Conservation (phyloP, 2,113 vertebrate genomes). For the Patagioenas fasciata region DNA sequence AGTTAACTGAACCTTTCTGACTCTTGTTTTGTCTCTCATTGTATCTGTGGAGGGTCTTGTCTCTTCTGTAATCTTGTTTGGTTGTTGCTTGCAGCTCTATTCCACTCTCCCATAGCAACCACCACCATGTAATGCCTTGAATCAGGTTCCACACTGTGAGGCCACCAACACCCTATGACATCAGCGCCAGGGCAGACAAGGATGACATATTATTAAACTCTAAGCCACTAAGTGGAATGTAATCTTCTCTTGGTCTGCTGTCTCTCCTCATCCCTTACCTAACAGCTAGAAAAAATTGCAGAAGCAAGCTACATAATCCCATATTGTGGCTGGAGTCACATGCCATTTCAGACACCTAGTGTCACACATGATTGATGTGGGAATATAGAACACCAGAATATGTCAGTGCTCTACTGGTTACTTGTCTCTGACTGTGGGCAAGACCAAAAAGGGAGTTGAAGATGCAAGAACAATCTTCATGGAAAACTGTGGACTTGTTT, state of each 20-base stretch:
- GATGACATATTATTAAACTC: not conserved
- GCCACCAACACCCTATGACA: rapidly evolving
- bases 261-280: not conserved
- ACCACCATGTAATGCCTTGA: not conserved
- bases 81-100: not conserved
- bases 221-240: not conserved
- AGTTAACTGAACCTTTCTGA: not conserved
- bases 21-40: not conserved
- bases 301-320: not conserved
- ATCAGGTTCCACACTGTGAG: not conserved
- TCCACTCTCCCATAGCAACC: not conserved
- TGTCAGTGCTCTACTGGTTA: not conserved
- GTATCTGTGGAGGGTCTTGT: not conserved
- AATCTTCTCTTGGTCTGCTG: not conserved
- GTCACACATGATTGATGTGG: not conserved
- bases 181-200: not conserved
- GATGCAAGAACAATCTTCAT: not conserved
- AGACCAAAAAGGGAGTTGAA: not conserved
- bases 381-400: not conserved
- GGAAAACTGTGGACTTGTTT: not conserved
- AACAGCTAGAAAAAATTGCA: not conserved
- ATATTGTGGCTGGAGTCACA: not conserved
- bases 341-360: not conserved
- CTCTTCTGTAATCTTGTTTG: not conserved
- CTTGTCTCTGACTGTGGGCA: not conserved